phyloP scores from a whole-genome alignment of 2,888 invertebrate genomes.

The Coronaproctus castanopsis region DNA sequence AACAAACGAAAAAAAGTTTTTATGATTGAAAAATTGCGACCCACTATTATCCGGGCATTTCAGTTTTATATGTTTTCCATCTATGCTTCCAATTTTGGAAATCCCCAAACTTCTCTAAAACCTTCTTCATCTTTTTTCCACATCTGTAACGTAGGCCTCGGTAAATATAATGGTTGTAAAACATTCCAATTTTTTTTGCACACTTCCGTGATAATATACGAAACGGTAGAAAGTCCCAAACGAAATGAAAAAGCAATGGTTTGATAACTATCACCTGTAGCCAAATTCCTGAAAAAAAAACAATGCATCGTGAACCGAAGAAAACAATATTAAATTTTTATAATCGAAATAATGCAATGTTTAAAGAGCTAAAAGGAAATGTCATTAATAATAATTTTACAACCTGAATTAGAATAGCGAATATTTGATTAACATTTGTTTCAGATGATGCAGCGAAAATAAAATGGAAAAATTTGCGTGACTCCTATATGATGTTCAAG shows the following conservation, averaged over 20 bases:
- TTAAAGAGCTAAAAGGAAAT: no score
- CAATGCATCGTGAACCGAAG: neutral
- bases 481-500: neutral
- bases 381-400: no score
- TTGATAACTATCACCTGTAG: neutral
- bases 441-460: neutral
- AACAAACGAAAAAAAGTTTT: constrained; percentile 8
- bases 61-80: constrained; percentile 9
- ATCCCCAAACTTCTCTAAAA: constrained; percentile 5
- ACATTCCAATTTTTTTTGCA: neutral
- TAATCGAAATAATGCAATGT: neutral
- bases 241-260: neutral
- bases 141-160: neutral
- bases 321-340: neutral
- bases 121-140: neutral
- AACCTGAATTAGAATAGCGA: no score
- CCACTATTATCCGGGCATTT: constrained; percentile 8
- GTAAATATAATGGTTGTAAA: neutral
- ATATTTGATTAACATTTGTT: neutral
- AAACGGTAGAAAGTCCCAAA: neutral
- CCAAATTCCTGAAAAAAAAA: neutral
- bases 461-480: neutral
- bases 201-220: neutral
- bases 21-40: constrained; percentile 11
- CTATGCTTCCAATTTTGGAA: constrained; percentile 11